Base-by-base conservation (phyloP, 2,888 invertebrate genomes). In the Melanchra persicariae region DNA sequence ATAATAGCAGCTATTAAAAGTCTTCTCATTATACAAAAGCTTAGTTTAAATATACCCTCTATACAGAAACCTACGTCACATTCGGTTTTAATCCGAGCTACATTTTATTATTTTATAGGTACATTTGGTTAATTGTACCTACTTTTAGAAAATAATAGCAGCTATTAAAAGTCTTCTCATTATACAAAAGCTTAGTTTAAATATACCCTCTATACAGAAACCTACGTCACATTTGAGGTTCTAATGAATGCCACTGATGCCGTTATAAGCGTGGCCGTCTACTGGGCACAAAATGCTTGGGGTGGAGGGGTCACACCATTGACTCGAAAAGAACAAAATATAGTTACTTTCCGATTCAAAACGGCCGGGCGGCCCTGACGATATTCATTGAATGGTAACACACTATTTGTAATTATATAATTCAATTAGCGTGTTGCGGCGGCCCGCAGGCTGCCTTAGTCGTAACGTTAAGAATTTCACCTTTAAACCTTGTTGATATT, bases 1-100 rank as follows among this genome's bases (percentile, higher is more conserved):
- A 54, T 58, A 61, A 62, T 77, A 68, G 68, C 73, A 66, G 68
- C 68, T 72, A 82, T 72, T 82, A 69, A 81, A 81, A 70, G 60
- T 67, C 73, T 72, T 79, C 82, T 82, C 49, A 65, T 43, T 59
- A 40, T 68, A 63, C 12, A 54, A 1, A 40, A 55, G 12, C 47
- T 22, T 76, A 40, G n/a, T 76, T 76, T 73, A 6, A 22, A 45
- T 66, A 12, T 19, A 7, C 19, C 19, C 7, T 9, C 8, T 8
- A 3, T 8, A 6, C 5, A 8, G 8, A 8, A 40, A 10, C 6
- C 2, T 30, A 30, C 30, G 4, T 30, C 2, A 2, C 30, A 58
- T 52, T 76, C 58, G 58, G 65, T 69, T 68, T 77, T 81, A 57
- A 52, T 66, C 70, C 57, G 67, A 70, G 19, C n/a, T 37, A 70